A percentile compares a stretch with the other conserved stretches of the same genome.
phyloP scores from a whole-genome alignment of 1,140 invertebrate species.

The Thaumatotibia leucotreta region DNA sequence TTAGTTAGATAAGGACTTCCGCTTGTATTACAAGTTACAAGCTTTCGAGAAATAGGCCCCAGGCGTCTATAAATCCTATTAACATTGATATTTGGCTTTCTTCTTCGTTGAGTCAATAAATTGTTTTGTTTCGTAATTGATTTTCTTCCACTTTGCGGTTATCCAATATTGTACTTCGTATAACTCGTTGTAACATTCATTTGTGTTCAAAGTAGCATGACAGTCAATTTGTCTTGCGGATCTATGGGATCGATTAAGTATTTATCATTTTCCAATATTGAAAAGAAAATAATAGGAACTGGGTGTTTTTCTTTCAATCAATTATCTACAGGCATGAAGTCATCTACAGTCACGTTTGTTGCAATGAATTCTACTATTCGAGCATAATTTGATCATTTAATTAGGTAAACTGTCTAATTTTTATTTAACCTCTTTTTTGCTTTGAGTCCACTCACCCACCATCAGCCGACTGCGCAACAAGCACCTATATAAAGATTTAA shows the following conservation, averaged over 20 bases:
- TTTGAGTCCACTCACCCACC: background rate
- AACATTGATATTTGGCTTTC: background rate
- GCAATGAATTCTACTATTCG: no score
- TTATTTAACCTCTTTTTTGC: no score
- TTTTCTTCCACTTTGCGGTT: background rate
- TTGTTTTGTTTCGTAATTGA: background rate
- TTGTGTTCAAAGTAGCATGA: background rate
- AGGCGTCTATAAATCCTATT: background rate
- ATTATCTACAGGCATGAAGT: no score
- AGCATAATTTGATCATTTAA: no score
- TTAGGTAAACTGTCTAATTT: no score
- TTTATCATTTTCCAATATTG: background rate
- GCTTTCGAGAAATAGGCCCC: no score
- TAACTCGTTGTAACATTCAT: background rate
- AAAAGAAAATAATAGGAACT: background rate
- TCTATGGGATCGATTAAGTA: background rate
- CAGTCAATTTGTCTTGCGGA: slow-evolving; percentile 3
- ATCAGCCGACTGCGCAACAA: background rate
- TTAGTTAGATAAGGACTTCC: no score
- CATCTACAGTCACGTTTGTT: no score
- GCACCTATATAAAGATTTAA: background rate
- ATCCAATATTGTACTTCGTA: background rate
- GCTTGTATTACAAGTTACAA: no score
- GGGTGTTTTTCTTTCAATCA: no score
- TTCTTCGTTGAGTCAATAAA: background rate